Base-by-base conservation (phyloP, 92 coral and sea anemone species). In the Paramuricea clavata region DNA sequence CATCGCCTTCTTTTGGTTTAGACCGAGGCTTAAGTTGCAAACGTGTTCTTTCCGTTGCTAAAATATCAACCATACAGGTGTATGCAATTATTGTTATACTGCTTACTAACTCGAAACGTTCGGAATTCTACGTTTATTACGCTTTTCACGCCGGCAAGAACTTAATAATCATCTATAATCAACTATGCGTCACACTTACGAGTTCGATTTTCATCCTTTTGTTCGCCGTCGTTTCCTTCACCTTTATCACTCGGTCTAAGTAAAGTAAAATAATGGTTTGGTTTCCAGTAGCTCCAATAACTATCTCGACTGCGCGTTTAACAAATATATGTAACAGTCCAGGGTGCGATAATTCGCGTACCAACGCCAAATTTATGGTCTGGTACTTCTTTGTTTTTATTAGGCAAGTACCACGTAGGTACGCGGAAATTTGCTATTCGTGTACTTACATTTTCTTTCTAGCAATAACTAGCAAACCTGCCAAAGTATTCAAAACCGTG, bases 21-120 rank as follows among this genome's bases (percentile, higher is more conserved):
- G 92, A 87, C 56, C 99, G 95, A 32, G 98, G 98, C 83, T 97
- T 89, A 10, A 97, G 88, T 59, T 94, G 95, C 34, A 97, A 92
- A 57, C 72, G 92, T 35, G 94, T 98, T 47, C 99, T 86, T 79
- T 93, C 99, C 81, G 61, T 89, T 31, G 91, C 97, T 94, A 75
- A 68, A 83, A 49, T 10, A 72, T 74, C 65, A 52, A 13, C 35
- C 11, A 16, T 27, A 44, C 22, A 32, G 49, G 19, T 31, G 21
- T 34, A 56, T 3, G 23, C 42, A 2, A 49, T 0, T n/a, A n/a
- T n/a, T n/a, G n/a, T n/a, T n/a, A n/a, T n/a, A n/a, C 42, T 36
- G 3, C 42, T 8, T 36, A 36, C 8, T 36, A 36, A 36, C 42
- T 36, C 42, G 8, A 3, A 36, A 8, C 42, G 42, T 36, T 36